Evolutionary conservation across 2,888 invertebrate species (phyloP), one percentile per base, ranked within the genome.

Genomic region (Caenorhabditis sulstoni): DNA sequence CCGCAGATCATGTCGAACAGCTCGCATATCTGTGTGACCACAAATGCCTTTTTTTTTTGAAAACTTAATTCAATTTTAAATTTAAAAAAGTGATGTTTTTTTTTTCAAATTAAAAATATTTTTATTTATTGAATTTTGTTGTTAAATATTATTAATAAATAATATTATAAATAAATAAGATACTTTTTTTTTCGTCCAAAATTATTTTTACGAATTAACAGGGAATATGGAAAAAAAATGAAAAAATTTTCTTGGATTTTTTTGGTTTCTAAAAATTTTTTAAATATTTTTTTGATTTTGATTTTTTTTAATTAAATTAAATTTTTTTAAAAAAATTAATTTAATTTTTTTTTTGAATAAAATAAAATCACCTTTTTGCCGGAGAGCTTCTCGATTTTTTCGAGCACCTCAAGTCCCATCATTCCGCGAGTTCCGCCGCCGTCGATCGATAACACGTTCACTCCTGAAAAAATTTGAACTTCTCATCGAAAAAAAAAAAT

Each of bases 371-470:
- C 86, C 67, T 83, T 86, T 20, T 94, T 90, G 81, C 88, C 88
- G 3, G 85, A 85, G 2, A 85, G 68, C 35, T 93, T 92, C 91
- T 96, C 95, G 45, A 96, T 91, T 85, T 94, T 94, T 61, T 93
- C 93, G 82, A 96, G 91, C 90, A 95, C 93, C 91, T 95, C 94
- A 79, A 96, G 93, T 3, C 95, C 94, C 80, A 95, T 92, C 79
- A 96, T 92, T n/a, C 96, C 96, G 78, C 95, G 81, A 16, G 95
- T 94, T 57, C 96, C 96, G 50, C 96, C 96, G 2, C 96, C 96
- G 92, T 96, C 96, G 86, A 96, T 94, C 0, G 95, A 92, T 61
- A 96, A 92, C 67, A 96, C 93, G 89, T 94, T 92, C 55, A 96
- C 94, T 0, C 96, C 96, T 35, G 92, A n/a, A n/a, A n/a, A n/a